Base-by-base conservation (phyloP, 2,797 vertebrate species). In the Periparus ater region DNA sequence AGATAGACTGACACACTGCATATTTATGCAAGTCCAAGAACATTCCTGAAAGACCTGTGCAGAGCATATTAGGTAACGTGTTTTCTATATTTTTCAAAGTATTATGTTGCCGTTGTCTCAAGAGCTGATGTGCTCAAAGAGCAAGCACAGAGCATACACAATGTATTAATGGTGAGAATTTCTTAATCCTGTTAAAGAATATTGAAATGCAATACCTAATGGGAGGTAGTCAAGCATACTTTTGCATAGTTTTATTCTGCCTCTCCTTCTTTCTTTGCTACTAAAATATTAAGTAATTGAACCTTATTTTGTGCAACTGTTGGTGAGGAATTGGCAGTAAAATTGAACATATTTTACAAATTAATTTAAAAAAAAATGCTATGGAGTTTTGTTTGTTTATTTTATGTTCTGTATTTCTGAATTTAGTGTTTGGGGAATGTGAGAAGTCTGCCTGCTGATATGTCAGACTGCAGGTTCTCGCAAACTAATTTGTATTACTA, bases 321-420 rank as follows among this genome's bases (percentile, higher is more conserved):
- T 79, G 9, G 5, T 71, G 38, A 80, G 22, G 34, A 36, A 7
- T 17, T 85, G 2, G 15, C 26, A 84, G 17, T 4, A 86, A 81
- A 67, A 72, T 20, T 30, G 7, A 57, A 34, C 5, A 25, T 5
- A 54, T 38, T 50, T 91, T 53, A 44, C 3, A 29, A 67, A 58
- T 47, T 30, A 15, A 30, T 60, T 62, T 18, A 29, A 32, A 1
- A 32, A 1, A 74, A 32, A 1, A 29, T 61, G 42, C 7, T 42
- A 15, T 61, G 2, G 5, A 1, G 2, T 4, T 27, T 48, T 50
- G 5, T 22, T n/a, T 27, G 3, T 27, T 47, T 32, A 5, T 44
- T 75, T 60, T 29, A 14, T n/a, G 22, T 44, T 70, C 14, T 4
- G 0, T 30, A 20, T 70, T 90, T 63, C 22, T 87, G 17, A 63